Evolutionary conservation across 2,888 invertebrate species (phyloP), one percentile per base, ranked within the genome.

Genomic region (Hypomecis atomaria): DNA sequence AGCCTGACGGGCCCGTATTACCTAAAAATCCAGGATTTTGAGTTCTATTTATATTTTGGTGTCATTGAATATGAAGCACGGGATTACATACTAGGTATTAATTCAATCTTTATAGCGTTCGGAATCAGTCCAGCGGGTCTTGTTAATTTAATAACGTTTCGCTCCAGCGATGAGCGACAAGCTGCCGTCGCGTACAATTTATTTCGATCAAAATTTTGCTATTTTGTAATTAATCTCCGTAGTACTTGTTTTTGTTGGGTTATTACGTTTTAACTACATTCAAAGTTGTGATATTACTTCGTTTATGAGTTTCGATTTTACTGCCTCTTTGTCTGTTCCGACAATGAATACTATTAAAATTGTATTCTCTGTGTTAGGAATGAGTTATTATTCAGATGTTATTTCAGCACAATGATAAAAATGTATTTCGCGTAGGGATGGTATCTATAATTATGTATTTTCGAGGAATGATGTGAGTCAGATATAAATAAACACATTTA

Each of bases 201-300:
- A 71, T 78, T 75, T 78, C 70, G 70, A 76, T 77, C 71, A 74
- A 73, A 71, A 74, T 74, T 73, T 49, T 36, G 60, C 60, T 76
- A 67, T 72, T 75, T 72, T 67, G 74, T 77, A 74, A 78, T 78
- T 74, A 74, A 77, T 75, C 74, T 77, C 73, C 69, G 65, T 2
- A 23, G 62, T 59, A 66, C 64, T 64, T 66, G 59, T 69, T 66
- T 65, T 69, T 53, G 59, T 66, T 66, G 48, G 48, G 53, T 59
- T 55, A 58, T 60, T 58, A 62, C 64, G 49, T 69, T 62, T 64
- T 57, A 65, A 65, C 57, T 65, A 62, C 59, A 65, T 65, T 48
- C 57, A 57, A 65, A 65, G 60, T 65, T 65, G 60, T 61, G 44
- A 65, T 65, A 68, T 68, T 62, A 59, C 62, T 68, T 68, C 50